Base-by-base conservation (phyloP, 2,797 vertebrate species). In the Adelosebastes latens region DNA sequence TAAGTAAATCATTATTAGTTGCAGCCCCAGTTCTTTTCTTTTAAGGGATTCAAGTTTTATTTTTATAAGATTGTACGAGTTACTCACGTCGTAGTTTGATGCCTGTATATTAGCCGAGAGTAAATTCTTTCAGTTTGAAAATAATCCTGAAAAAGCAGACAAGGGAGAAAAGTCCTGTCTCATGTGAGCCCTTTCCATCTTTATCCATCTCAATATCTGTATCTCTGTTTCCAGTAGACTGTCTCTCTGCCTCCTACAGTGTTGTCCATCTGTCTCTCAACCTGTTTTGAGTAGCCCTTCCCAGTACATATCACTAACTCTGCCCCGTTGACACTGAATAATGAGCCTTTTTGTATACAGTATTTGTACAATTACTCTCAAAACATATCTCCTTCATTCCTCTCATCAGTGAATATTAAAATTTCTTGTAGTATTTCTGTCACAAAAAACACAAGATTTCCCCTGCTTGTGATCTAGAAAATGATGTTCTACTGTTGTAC, bases 231-330 rank as follows among this genome's bases (percentile, higher is more conserved):
- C 72, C 20, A 36, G 25, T 22, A 61, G 67, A 63, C 24, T 14
- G 73, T 60, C 53, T 66, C 74, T 67, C 75, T 79, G 75, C 79
- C 74, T 83, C 84, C 74, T 62, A 63, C 81, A 69, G 85, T 61
- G 74, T 22, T 20, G 58, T 82, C 85, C 86, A 87, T 83, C 85
- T 88, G 87, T 71, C 52, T 67, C 76, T 75, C 80, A 82, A 64
- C 66, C 86, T 81, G 80, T 58, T 84, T 62, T 6, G 63, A 31
- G 42, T 20, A 42, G 8, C 46, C 55, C 8, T 55, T 72, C 22
- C 36, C 62, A 71, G 34, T 58, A 29, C 9, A 55, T n/a, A 34
- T 66, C 18, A 24, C 56, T 34, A 55, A 7, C 39, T 39, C 56
- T 65, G 39, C 34, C 24, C 16, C 4, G 1, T 22, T n/a, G 20